Evolutionary conservation across 2,113 vertebrate species (phyloP), one percentile per base, ranked within the genome.

Genomic region (Mugil cephalus): DNA sequence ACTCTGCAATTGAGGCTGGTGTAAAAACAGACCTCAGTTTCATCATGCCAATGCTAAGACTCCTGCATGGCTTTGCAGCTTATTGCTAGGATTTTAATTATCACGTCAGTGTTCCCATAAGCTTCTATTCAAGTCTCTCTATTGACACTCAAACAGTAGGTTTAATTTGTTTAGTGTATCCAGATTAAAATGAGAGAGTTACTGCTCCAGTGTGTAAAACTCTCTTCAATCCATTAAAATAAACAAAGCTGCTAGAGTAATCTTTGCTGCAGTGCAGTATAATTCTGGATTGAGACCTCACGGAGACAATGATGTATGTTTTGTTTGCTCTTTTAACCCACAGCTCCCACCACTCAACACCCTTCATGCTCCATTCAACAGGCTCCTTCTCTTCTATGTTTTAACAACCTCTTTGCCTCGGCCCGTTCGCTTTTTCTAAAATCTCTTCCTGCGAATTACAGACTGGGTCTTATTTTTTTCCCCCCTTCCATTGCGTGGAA

Each of bases 401-500:
- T 92, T 90, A 88, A 93, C 80, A 85, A 90, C 86, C 88, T 85
- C 76, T 82, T 82, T 55, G 80, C 84, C 80, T 77, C 81, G 46
- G 63, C 74, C 64, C 77, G 86, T 85, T 74, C 21, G 19, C 69
- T 74, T 82, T 88, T 85, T 87, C 55, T 67, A 64, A 82, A 86
- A 80, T 82, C 77, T 79, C 84, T 90, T 92, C 85, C 80, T 89
- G 82, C 82, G 86, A 89, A 90, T 93, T 87, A 92, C 88, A 91
- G 88, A 81, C 77, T 43, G 58, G 70, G 70, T 83, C 84, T 89
- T 85, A 74, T 90, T 82, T 83, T 55, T 59, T 62, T 19, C 70
- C 72, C 50, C 72, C 47, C 21, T 79, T 79, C 80, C 55, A 77
- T 77, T 65, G 71, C 56, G 74, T 88, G 86, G 89, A 93, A 92